A percentile compares a stretch with the other conserved stretches of the same genome.
Conservation (phyloP, 2,797 vertebrate genomes). For the Eulemur mongoz region DNA sequence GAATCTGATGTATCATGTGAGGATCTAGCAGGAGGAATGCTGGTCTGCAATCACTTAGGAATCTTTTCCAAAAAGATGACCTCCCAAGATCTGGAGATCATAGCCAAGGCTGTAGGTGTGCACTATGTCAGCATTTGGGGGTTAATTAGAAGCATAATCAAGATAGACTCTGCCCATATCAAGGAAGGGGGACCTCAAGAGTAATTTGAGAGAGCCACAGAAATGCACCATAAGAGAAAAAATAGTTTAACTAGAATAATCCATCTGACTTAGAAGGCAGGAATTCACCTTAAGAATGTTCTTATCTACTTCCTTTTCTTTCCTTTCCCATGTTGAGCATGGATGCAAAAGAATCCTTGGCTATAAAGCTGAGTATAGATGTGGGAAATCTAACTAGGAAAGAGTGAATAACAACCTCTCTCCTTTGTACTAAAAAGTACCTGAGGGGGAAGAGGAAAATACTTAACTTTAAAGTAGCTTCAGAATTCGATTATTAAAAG, state of each 20-base stretch:
- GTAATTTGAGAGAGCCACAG: background rate
- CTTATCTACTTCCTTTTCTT: background rate
- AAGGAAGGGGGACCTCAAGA: background rate
- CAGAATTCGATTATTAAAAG: background rate
- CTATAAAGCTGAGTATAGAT: background rate
- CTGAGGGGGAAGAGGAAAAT: background rate
- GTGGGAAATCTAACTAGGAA: background rate
- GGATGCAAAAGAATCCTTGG: background rate
- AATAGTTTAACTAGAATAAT: background rate
- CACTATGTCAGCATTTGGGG: background rate
- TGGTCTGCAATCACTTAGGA: background rate
- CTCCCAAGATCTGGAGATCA: background rate
- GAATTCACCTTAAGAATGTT: background rate
- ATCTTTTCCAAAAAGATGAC: background rate
- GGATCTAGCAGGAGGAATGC: background rate
- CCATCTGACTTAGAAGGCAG: background rate
- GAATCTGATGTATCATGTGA: background rate
- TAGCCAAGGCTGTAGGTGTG: background rate
- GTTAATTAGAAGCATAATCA: background rate
- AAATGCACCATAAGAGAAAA: background rate
- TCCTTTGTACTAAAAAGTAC: background rate
- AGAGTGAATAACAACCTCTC: background rate
- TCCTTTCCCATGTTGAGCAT: background rate
- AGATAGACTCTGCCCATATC: background rate
- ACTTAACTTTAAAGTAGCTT: background rate